Base-by-base conservation (phyloP, 2,113 vertebrate genomes). In the Poeciliopsis turrubarensis region DNA sequence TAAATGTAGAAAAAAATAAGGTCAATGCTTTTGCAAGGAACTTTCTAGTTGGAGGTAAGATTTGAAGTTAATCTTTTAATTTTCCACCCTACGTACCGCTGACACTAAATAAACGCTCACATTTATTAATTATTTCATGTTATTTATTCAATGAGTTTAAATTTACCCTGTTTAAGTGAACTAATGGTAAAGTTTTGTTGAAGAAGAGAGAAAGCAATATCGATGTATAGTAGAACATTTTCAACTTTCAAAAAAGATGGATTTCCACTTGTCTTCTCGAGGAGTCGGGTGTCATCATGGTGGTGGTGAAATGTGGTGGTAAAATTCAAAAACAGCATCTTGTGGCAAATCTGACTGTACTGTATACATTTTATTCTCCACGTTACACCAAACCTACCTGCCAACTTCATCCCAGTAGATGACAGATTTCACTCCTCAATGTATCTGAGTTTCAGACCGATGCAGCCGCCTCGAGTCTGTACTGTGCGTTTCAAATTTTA, bases 311-410 rank as follows among this genome's bases (percentile, higher is more conserved):
- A 25, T 54, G 19, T 9, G 51, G 9, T 54, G 25, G 51, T n/a
- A 57, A 5, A 3, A n/a, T 57, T 57, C 14, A 62, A 62, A 62
- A 25, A 63, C 8, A 32, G 15, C 0, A 2, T 51, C 15, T 39
- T 13, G 39, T 39, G 65, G 31, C 31, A 15, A 65, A 9, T 79
- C 29, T 73, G 19, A 73, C 51, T 60, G 31, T 75, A 51, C 62
- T 81, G 65, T 75, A 80, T 3, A 68, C 70, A 44, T 77, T 65
- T 81, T 64, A n/a, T 74, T 80, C 70, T 85, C 31, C 57, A 68
- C 41, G 67, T 79, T 77, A 81, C 90, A 90, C 65, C 77, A 65
- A 83, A 71, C 77, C 77, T 81, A 0, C 66, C 47, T 63, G 70
- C 32, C 70, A 83, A 82, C 75, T 87, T 80, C 71, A 64, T 30